A percentile compares a stretch with the other conserved stretches of the same genome.
These are phyloP conservation scores for Rhyacichthys aspro DNA, from an alignment of 2,797 vertebrate genomes.

Conservation along the genomic window DNA sequence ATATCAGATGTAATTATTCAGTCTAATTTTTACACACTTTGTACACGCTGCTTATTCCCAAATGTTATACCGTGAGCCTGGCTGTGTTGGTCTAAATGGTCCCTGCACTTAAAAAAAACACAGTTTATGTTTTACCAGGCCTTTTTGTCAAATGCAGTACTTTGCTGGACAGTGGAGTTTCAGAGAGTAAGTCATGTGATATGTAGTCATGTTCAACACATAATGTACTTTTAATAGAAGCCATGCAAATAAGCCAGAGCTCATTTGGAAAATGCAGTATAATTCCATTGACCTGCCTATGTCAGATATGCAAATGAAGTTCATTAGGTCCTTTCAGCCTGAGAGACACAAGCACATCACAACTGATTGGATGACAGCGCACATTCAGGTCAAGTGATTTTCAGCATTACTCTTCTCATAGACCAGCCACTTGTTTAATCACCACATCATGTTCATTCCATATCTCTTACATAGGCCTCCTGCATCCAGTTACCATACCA, in stretches of 20 bases:
- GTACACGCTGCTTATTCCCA: too few species aligned
- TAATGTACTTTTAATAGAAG: not conserved
- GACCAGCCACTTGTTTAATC: constrained; percentile 23
- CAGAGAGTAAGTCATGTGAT: too few species aligned
- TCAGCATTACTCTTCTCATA: constrained; percentile 17
- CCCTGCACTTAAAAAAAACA: too few species aligned
- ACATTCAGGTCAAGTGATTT: constrained; percentile 49
- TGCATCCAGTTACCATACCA: not conserved
- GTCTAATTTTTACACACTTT: too few species aligned
- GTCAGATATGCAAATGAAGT: constrained; percentile 1
- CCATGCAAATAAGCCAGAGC: not conserved
- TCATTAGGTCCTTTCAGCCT: not conserved
- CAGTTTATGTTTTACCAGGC: too few species aligned
- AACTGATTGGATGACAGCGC: constrained; percentile 1
- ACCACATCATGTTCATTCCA: not conserved
- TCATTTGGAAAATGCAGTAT: not conserved
- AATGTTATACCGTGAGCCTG: too few species aligned
- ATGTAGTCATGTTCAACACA: not conserved
- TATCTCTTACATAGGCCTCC: not conserved
- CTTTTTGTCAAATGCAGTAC: too few species aligned
- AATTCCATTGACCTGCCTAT: not conserved
- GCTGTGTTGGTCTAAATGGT: too few species aligned
- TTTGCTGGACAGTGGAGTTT: too few species aligned
- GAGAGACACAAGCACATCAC: constrained; percentile 3
- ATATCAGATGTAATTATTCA: too few species aligned